Evolutionary conservation across 2,797 vertebrate species (phyloP), one percentile per base, ranked within the genome.

Genomic region (Tragopan temminckii): DNA sequence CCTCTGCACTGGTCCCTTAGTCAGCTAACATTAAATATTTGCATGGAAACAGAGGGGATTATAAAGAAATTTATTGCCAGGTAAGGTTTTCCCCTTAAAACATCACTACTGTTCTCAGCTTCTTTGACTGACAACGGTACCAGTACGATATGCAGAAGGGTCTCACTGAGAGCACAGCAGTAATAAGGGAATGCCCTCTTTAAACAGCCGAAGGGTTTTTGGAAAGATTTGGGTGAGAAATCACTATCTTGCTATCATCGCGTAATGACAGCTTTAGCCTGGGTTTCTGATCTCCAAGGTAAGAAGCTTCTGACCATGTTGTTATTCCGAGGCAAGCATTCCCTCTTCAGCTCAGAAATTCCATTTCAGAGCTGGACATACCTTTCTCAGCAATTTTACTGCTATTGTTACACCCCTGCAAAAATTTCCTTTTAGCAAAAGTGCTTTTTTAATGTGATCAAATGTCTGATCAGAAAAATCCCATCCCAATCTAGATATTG

Each of bases 51-150:
- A 86, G 66, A 88, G 10, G 17, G 71, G 45, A 87, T 21, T 48
- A 62, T 36, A 46, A 78, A 42, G 40, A 87, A 74, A 19, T 27
- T 87, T 43, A 87, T 87, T 95, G 94, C 71, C 79, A 83, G 53
- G 58, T 62, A 83, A 68, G 55, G n/a, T 66, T 95, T 85, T 90
- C 38, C 72, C 76, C 75, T 78, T 63, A 67, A 86, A 76, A 58
- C 62, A 74, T 13, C 29, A 20, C 62, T 48, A 68, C 72, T 72
- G 66, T 83, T 87, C 88, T 80, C 11, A 1, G 55, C 27, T 59
- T 78, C 71, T 78, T 58, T 35, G 61, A 76, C 40, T 52, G 90
- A 61, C 12, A 17, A 17, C 38, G 74, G 45, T 58, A 70, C 13
- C 1, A 2, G 20, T 16, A 10, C 0, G 0, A 13, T 50, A 58